Conservation (phyloP, 2,888 invertebrate genomes). For the Panorpa germanica region DNA sequence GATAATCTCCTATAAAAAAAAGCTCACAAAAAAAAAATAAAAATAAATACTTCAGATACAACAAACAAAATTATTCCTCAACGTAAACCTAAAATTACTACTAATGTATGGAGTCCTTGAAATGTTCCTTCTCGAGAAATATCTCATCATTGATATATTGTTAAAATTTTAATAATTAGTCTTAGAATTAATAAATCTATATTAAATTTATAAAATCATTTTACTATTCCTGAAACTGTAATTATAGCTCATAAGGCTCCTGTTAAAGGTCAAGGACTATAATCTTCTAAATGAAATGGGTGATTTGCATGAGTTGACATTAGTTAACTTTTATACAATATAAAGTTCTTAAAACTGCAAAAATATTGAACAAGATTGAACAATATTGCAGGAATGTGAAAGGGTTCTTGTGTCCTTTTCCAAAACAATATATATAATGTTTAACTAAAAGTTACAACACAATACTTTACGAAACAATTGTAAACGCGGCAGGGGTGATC, state of each 20-base stretch:
- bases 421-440: too few species aligned
- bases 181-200: constrained; percentile 31
- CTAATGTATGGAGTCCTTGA: constrained; percentile 41
- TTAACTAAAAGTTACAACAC: too few species aligned
- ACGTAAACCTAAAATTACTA: constrained; percentile 36
- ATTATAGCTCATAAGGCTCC: constrained; percentile 37
- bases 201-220: constrained; percentile 39
- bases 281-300: constrained; percentile 43
- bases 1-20: constrained; percentile 23
- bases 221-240: constrained; percentile 33
- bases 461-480: too few species aligned
- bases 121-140: constrained; percentile 43
- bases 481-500: too few species aligned
- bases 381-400: too few species aligned
- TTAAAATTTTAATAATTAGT: too few species aligned
- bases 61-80: constrained; percentile 58
- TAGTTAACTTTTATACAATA: constrained; percentile 47
- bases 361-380: too few species aligned
- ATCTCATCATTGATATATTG: too few species aligned
- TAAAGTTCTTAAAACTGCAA: constrained; percentile 39
- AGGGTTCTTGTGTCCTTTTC: too few species aligned
- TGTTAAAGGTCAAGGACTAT: constrained; percentile 43
- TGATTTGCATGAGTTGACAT: constrained; percentile 34
- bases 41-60: constrained; percentile 45
- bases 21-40: constrained; percentile 37